phyloP scores from a whole-genome alignment of 2,113 vertebrate species.

The Plotosus lineatus region DNA sequence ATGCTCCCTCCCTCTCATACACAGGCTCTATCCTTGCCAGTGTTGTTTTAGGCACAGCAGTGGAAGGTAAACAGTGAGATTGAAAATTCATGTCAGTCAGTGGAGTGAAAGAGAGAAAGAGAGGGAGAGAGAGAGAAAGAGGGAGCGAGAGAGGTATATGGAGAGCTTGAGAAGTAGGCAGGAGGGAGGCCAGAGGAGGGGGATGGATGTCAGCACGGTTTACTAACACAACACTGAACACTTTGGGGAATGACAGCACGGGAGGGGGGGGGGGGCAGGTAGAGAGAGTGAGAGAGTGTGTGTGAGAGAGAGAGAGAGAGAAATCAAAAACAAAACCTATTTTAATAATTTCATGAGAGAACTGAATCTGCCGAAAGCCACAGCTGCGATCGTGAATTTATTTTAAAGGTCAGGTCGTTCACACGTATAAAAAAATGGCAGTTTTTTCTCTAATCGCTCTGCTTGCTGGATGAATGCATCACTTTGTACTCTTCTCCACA shows the following conservation, averaged over 20 bases:
- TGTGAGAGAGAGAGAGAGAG: conserved; percentile 32
- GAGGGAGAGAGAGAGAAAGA: conserved; percentile 47
- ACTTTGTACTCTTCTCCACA: conserved; percentile 20
- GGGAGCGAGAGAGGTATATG: neutral
- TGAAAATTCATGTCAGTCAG: conserved; percentile 82
- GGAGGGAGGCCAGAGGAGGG: conserved; percentile 26
- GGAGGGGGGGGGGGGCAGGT: conserved; percentile 55
- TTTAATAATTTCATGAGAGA: conserved; percentile 28
- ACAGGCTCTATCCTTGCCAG: conserved; percentile 55
- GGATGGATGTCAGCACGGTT: conserved; percentile 74
- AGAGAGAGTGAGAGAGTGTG: conserved; percentile 23
- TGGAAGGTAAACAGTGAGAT: conserved; percentile 82
- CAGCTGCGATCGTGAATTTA: conserved; percentile 23
- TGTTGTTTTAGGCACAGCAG: conserved; percentile 82
- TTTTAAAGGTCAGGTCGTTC: conserved; percentile 33
- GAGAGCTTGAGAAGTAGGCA: conserved; percentile 15
- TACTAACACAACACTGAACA: conserved; percentile 81
- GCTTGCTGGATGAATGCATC: neutral
- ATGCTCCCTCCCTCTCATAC: neutral
- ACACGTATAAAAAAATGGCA: neutral
- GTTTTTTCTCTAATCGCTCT: neutral
- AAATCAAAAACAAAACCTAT: conserved; percentile 13
- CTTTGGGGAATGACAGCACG: conserved; percentile 61
- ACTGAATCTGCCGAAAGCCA: conserved; percentile 12
- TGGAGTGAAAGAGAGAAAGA: conserved; percentile 70